A percentile compares a stretch with the other conserved stretches of the same genome.
These are phyloP conservation scores for Philaenus spumarius DNA, from an alignment of 1,140 invertebrate species.

Conservation along the genomic window DNA sequence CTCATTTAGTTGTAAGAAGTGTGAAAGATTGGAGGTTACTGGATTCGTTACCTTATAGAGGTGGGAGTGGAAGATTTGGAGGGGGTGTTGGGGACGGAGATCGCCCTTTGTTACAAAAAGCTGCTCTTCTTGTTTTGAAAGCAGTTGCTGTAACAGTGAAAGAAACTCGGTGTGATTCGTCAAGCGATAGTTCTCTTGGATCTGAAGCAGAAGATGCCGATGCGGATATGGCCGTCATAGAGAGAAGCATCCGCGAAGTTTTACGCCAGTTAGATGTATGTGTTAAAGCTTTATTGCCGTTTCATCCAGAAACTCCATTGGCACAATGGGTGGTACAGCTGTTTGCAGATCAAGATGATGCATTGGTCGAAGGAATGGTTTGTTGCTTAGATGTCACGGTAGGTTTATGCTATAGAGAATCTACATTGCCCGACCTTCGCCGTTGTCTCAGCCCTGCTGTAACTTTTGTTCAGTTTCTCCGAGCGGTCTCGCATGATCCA, in stretches of 20 bases:
- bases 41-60: conserved; percentile 54
- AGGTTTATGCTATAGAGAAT: conserved; percentile 70
- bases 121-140: conserved; percentile 76
- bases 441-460: conserved; percentile 73
- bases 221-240: conserved; percentile 81
- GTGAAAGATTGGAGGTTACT: conserved; percentile 77
- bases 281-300: conserved; percentile 71
- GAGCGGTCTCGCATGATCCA: conserved; percentile 73
- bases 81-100: conserved; percentile 47
- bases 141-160: conserved; percentile 85
- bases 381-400: conserved; percentile 81
- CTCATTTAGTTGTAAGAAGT: conserved; percentile 73
- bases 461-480: conserved; percentile 77
- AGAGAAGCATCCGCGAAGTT: conserved; percentile 72
- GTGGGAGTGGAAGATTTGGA: conserved; percentile 46
- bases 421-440: conserved; percentile 64
- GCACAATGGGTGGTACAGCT: conserved; percentile 82
- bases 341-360: conserved; percentile 86
- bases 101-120: conserved; percentile 68
- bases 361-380: conserved; percentile 86
- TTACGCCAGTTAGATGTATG: conserved; percentile 72
- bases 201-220: conserved; percentile 78
- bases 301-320: conserved; percentile 78
- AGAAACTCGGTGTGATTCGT: conserved; percentile 78
- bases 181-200: conserved; percentile 60